These are phyloP conservation scores for Drosophila sucinea DNA, from an alignment of 1,140 invertebrate genomes.

Conservation along the genomic window DNA sequence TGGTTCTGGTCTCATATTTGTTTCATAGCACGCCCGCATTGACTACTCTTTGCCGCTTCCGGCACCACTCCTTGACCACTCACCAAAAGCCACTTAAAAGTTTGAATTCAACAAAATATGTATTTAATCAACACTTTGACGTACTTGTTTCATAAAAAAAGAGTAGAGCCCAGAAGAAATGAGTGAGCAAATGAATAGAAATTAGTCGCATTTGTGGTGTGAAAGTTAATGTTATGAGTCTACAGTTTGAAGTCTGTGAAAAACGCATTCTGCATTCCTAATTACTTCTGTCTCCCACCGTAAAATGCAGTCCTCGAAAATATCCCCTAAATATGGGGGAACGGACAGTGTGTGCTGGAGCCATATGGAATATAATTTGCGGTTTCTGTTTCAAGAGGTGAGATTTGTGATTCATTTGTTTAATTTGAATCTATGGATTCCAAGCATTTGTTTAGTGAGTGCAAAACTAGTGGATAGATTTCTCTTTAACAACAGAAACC, in stretches of 20 bases:
- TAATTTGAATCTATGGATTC: too few species aligned
- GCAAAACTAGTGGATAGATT: neutral
- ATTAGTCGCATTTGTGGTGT: constrained; percentile 49
- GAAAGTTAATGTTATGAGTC: constrained; percentile 1
- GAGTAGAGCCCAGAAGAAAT: neutral
- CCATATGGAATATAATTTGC: too few species aligned
- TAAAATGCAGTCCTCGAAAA: constrained; percentile 28
- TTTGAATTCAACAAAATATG: constrained; percentile 26
- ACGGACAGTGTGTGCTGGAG: neutral
- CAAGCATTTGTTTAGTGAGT: too few species aligned
- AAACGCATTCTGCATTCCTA: constrained; percentile 64
- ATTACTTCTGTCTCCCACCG: constrained; percentile 41
- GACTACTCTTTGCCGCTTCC: constrained; percentile 23
- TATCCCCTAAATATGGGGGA: neutral
- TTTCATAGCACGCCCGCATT: constrained; percentile 27
- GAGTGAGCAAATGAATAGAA: constrained; percentile 15
- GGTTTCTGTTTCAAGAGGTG: too few species aligned
- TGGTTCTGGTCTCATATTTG: constrained; percentile 32
- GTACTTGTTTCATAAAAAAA: constrained; percentile 18
- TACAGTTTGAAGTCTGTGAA: constrained; percentile 6
- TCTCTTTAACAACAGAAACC: constrained; percentile 18
- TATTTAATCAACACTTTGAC: constrained; percentile 71
- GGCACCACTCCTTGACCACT: constrained; percentile 10
- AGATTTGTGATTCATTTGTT: too few species aligned
- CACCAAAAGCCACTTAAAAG: constrained; percentile 48